Base-by-base conservation (phyloP, 2,113 vertebrate genomes). In the Excalfactoria chinensis region DNA sequence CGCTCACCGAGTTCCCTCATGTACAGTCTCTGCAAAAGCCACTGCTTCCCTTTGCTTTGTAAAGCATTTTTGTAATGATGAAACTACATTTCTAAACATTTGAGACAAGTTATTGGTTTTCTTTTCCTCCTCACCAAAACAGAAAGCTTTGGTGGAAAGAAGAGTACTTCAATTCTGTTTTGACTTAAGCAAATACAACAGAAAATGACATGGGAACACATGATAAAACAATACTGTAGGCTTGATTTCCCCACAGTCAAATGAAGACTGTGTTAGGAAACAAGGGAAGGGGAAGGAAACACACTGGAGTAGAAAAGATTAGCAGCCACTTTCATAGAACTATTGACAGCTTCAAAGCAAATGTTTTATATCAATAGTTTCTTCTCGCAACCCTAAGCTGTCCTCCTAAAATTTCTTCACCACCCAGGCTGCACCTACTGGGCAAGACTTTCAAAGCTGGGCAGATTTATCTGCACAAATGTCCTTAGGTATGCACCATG, bases 171-270 rank as follows among this genome's bases (percentile, higher is more conserved):
- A 83, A 30, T 86, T 73, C 53, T 76, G 51, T 78, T 91, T 67
- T 62, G 30, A 86, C 41, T 93, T 89, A 83, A 1, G 48, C 71
- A 93, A 93, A 90, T n/a, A 93, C 35, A 89, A 91, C 28, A 76
- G 59, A 79, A 89, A 86, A 83, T 71, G 0, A 44, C 68, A 84
- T 17, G 49, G 46, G 43, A 91, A 77, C 32, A 66, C 28, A 70
- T 7, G 44, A 76, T 41, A 67, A 16, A 75, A 48, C 58, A 86
- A 46, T 32, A 69, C 20, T 88, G 90, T 19, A 73, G 41, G 58
- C 46, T 90, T 94, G 62, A 92, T 90, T 90, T 94, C 63, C 41
- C 43, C 63, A 58, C 53, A 84, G 80, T 79, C 55, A 87, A 37
- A 82, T 67, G 41, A 93, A 89, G 44, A 86, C 53, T 28, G 7